Conservation (phyloP, 2,797 vertebrate species). For the Channa striata region DNA sequence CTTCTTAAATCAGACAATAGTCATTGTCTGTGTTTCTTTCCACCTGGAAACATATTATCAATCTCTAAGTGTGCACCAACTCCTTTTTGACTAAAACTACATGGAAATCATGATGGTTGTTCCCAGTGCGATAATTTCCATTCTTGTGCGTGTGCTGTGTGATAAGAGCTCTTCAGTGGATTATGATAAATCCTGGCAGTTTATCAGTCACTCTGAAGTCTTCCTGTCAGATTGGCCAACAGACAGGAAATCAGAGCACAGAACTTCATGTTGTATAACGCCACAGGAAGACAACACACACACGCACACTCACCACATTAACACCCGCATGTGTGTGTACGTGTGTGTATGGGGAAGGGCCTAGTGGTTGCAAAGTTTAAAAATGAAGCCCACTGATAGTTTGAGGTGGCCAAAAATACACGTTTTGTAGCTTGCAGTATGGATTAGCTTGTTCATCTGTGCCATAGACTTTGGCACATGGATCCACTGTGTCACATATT, state of each 20-base stretch:
- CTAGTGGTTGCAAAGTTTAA: too few relatives aligned
- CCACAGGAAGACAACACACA: slow-evolving; percentile 50
- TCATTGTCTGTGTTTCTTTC: slow-evolving; percentile 54
- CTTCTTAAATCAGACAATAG: slow-evolving; percentile 36
- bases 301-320: not conserved
- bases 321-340: not conserved
- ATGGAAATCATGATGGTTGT: slow-evolving; percentile 18
- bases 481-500: too few relatives aligned
- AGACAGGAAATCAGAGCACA: slow-evolving; percentile 65
- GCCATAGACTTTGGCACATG: too few relatives aligned
- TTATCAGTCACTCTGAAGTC: slow-evolving; percentile 35
- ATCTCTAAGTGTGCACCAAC: not conserved
- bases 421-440: too few relatives aligned
- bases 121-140: not conserved
- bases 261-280: slow-evolving; percentile 66
- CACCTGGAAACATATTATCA: slow-evolving; percentile 45
- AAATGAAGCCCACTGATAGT: too few relatives aligned
- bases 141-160: slow-evolving; percentile 8
- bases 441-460: too few relatives aligned
- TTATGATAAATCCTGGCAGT: slow-evolving; percentile 32
- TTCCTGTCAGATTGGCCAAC: slow-evolving; percentile 36
- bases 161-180: slow-evolving; percentile 6
- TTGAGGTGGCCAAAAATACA: too few relatives aligned
- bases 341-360: not conserved
- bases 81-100: slow-evolving; percentile 14